phyloP scores from a whole-genome alignment of 2,888 invertebrate genomes.

The Cantharis flavilabris region DNA sequence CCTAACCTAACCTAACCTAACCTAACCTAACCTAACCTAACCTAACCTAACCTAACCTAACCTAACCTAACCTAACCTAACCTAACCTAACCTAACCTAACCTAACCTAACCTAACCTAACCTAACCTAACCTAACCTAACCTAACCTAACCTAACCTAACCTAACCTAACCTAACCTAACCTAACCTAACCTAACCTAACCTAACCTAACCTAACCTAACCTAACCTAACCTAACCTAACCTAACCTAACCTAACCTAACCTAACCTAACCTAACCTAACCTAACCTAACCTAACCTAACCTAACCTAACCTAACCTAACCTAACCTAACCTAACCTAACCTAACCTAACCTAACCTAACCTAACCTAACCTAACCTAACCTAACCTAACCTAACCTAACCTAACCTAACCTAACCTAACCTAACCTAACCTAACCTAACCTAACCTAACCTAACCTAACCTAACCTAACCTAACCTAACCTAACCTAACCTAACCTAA shows the following conservation, averaged over 20 bases:
- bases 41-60: conserved; percentile 10
- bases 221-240: conserved; percentile 7
- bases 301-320: background rate
- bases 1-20: conserved; percentile 24
- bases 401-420: conserved; percentile 34
- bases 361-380: conserved; percentile 1
- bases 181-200: background rate
- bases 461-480: background rate
- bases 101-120: conserved; percentile 11
- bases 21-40: conserved; percentile 18
- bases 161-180: background rate
- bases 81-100: conserved; percentile 7
- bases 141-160: conserved; percentile 1
- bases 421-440: conserved; percentile 32
- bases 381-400: conserved; percentile 11
- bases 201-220: conserved; percentile 4
- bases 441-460: conserved; percentile 23
- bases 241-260: conserved; percentile 3
- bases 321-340: background rate
- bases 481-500: conserved; percentile 3
- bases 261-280: background rate
- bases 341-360: background rate
- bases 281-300: background rate
- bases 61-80: background rate
- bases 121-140: conserved; percentile 19